Conservation (phyloP, 2,888 invertebrate genomes). For the Sarcophaga subvicina region DNA sequence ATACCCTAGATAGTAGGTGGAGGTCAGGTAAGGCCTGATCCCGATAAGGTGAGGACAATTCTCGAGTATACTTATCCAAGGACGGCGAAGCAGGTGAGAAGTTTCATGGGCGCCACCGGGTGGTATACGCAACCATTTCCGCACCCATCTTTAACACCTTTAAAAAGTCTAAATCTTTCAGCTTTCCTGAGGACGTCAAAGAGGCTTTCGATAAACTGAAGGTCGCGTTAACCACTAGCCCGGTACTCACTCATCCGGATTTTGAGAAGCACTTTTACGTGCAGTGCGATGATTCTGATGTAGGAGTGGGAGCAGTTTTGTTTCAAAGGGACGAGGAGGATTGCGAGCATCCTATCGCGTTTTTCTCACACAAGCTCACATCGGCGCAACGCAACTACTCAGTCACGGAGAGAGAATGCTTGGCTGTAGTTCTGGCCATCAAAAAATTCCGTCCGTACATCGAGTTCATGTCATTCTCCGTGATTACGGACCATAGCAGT, state of each 20-base stretch:
- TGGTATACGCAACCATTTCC: conserved; percentile 33
- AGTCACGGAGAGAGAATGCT: too few relatives aligned
- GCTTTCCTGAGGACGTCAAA: conserved; percentile 1
- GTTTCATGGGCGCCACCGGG: conserved; percentile 30
- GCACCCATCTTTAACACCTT: conserved; percentile 43
- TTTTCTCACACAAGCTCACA: too few relatives aligned
- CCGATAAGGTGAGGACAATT: background rate
- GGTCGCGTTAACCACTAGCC: too few relatives aligned
- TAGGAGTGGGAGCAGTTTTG: background rate
- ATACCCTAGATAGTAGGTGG: too few relatives aligned
- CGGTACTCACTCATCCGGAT: too few relatives aligned
- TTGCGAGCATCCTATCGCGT: background rate
- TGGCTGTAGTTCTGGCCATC: too few relatives aligned
- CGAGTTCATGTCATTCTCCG: too few relatives aligned
- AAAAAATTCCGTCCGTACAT: too few relatives aligned
- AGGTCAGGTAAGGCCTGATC: background rate
- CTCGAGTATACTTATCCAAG: background rate
- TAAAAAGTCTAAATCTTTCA: conserved; percentile 13
- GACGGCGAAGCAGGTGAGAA: conserved; percentile 8
- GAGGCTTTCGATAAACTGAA: too few relatives aligned
- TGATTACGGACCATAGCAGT: too few relatives aligned
- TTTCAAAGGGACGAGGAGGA: conserved; percentile 13
- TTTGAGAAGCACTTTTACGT: too few relatives aligned
- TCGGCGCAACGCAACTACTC: background rate
- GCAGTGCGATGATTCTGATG: too few relatives aligned